Base-by-base conservation (phyloP, 2,888 invertebrate species). In the Machimus atricapillus region DNA sequence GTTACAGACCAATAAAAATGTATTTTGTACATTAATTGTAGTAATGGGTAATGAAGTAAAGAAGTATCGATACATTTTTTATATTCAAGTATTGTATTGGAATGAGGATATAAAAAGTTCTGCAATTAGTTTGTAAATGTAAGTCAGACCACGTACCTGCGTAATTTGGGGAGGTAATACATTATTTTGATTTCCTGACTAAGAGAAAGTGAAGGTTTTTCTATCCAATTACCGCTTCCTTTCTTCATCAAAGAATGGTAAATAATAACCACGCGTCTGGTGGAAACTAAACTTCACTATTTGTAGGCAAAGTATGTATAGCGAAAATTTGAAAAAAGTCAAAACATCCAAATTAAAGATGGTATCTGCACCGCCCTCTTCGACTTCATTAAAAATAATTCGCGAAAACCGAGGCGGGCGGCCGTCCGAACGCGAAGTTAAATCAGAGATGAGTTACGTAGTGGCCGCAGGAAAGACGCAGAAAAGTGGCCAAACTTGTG, bases 341-440 rank as follows among this genome's bases (percentile, higher is more conserved):
- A 23, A 8, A 27, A 66, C 23, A 66, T 66, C 66, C 66, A 66
- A 66, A 66, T 66, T 66, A 27, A 66, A 66, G 66, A 66, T 66
- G 66, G 66, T 66, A 66, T 66, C 66, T 66, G 9, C 9, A 19
- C 19, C 66, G 19, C 23, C 66, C 14, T 66, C 66, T 66, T 66
- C 12, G 27, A 52, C 52, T 79, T 46, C 79, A 79, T 79, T 79
- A 52, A 79, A 79, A 79, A 52, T 79, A 79, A 79, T 52, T 46
- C 79, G 52, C 79, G 52, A 79, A 79, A 79, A 52, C 52, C 27
- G n/a, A 79, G 40, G 40, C 40, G 34, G 46, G 52, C 52, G 46
- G 14, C 31, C 79, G 19, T 31, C 31, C 12, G 79, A 79, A 27
- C 43, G 23, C 79, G 79, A 31, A 2, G 79, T 46, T 79, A 31